Base-by-base conservation (phyloP, 2,888 invertebrate species). In the Hyalella azteca region DNA sequence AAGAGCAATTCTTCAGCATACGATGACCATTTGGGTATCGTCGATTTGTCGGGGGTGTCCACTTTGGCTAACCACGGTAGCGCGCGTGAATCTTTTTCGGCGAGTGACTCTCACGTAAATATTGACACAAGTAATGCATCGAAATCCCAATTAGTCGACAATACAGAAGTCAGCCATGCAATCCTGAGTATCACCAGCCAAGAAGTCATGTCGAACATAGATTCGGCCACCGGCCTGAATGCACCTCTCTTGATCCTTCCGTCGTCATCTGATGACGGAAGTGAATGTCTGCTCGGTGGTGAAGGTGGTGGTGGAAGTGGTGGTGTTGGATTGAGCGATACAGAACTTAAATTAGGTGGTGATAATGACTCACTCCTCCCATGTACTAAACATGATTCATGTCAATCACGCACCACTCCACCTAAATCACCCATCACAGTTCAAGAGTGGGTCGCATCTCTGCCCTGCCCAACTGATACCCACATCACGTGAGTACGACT, bases 381-480 rank as follows among this genome's bases (percentile, higher is more conserved):
- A 13, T n/a, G n/a, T n/a, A 39, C 66, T 29, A 36, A 32, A 36
- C 36, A 36, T 19, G 19, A 66, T 36, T 29, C 66, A 4, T 19
- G 29, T n/a, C 50, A 59, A 15, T 41, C 32, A 29, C 48, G 29
- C 15, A 22, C 73, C 19, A 73, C 88, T 88, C 90, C 89, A 90
- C 91, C 91, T 80, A 92, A 91, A 87, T 91, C 92, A 85, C 91
- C 92, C 76, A 89, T 90, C 81, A 90, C 90, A 40, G 92, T 93
- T 78, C 93, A 93, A 87, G 92, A 93, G 89, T 93, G 93, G 93
- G 90, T 93, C 84, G 92, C 93, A 86, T 92, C 92, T 9, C 88
- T 93, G 85, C 92, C 93, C 4, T 75, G 36, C 75, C 75, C 75
- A 15, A 66, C 32, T 13, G 9, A 3, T 4, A 36, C 66, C 7